Base-by-base conservation (phyloP, 2,797 vertebrate genomes). In the Gadopsis marmoratus region DNA sequence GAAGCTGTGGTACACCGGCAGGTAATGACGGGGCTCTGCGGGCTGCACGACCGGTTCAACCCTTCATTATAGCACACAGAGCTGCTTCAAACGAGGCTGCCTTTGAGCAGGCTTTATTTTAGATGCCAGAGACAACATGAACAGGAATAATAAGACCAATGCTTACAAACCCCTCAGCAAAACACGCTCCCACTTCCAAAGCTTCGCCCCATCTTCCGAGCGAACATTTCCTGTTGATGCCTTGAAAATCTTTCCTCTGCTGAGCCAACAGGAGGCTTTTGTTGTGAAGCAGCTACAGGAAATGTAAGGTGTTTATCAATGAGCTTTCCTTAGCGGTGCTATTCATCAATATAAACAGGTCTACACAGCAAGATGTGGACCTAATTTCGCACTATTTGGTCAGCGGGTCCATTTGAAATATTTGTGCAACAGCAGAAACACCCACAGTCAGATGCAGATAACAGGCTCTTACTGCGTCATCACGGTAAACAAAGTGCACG, bases 21-120 rank as follows among this genome's bases (percentile, higher is more conserved):
- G 66, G 39, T 85, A 83, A 78, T 81, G 74, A 84, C 2, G 21
- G 71, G 43, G 19, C 76, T 78, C 68, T 45, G 76, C 16, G 39
- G 55, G 58, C 60, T 55, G 75, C 47, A 47, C 0, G 19, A 62
- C 74, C 53, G 63, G 33, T 73, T 69, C 72, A 79, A 76, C 71
- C 84, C 35, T 33, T 79, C 65, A 82, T 85, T 79, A 80, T 0
- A 45, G 63, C 50, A 29, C 77, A 64, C 7, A 47, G 41, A 35
- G 26, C 61, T 16, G 37, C 31, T 55, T 23, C 37, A 37, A 51
- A 81, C 35, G 23, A 81, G 48, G 70, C 37, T 39, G 10, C 37
- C 37, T 39, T 39, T 39, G 37, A 39, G 10, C 10, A 39, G 43
- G 58, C 43, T 60, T 66, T 48, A 66, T 41, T 55, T 53, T 2